Conservation (phyloP, 30 jellyfish, hydroid and myxozoan genomes). For the Haliclystus octoradiatus region DNA sequence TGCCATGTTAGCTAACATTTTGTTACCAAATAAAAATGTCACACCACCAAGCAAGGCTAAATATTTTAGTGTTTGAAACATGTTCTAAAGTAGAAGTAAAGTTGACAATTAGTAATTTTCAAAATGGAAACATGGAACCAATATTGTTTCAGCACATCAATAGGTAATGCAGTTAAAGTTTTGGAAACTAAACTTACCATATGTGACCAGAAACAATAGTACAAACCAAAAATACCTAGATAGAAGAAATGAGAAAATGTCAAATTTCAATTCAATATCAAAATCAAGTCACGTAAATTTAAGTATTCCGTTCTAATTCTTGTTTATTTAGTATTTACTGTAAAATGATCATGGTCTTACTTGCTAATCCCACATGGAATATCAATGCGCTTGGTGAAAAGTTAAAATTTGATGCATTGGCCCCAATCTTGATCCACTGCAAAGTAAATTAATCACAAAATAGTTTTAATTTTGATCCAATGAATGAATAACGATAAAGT, state of each 20-base stretch:
- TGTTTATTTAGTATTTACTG: too few relatives aligned
- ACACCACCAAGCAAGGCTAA: constrained; percentile 75
- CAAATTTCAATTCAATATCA: too few relatives aligned
- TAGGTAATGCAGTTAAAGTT: too few relatives aligned
- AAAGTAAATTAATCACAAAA: neutral
- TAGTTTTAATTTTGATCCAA: neutral
- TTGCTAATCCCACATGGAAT: constrained; percentile 88
- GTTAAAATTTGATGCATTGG: constrained; percentile 64
- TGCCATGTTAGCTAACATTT: constrained; percentile 91
- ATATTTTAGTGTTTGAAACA: constrained; percentile 74
- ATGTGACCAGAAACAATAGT: constrained; percentile 81
- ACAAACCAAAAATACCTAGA: constrained; percentile 58
- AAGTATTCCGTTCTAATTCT: too few relatives aligned
- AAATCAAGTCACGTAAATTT: too few relatives aligned
- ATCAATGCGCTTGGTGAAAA: constrained; percentile 51
- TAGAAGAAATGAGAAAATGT: too few relatives aligned
- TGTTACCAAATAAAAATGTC: constrained; percentile 86
- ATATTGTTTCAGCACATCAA: too few relatives aligned
- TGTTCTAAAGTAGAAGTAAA: constrained; percentile 32
- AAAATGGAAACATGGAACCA: too few relatives aligned
- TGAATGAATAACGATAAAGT: neutral
- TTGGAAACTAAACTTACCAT: constrained; percentile 64
- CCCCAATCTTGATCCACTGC: constrained; percentile 85
- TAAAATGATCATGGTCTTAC: too few relatives aligned
- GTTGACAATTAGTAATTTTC: neutral